Evolutionary conservation across 1,140 invertebrate species (phyloP).

Genomic region (Bathynomus jamesi): DNA sequence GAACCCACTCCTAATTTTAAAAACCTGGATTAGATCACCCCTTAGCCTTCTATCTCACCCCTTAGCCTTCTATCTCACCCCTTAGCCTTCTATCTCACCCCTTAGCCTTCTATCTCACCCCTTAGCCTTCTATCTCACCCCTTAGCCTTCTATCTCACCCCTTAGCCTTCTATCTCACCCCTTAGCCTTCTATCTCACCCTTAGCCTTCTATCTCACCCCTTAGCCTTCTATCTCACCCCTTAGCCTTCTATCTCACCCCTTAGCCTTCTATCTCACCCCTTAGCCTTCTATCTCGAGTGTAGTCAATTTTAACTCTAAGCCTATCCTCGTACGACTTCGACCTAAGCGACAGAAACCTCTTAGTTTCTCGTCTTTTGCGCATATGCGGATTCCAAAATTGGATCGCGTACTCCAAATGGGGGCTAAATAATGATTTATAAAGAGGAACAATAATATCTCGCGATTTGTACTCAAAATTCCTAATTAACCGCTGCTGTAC

Average conservation of each 20-base stretch:
- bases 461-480: too few species aligned
- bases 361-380: too few species aligned
- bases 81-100: not conserved
- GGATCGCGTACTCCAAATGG: too few species aligned
- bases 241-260: not conserved
- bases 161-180: not conserved
- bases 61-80: not conserved
- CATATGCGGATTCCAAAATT: too few species aligned
- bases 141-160: not conserved
- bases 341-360: too few species aligned
- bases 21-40: too few species aligned
- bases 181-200: not conserved
- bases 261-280: not conserved
- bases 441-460: too few species aligned
- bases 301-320: too few species aligned
- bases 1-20: too few species aligned
- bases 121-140: not conserved
- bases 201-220: not conserved
- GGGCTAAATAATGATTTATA: too few species aligned
- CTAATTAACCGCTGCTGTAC: too few species aligned
- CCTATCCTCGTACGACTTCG: too few species aligned
- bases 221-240: not conserved
- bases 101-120: not conserved
- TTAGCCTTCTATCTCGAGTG: not conserved
- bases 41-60: not conserved